phyloP scores from a whole-genome alignment of 2,797 vertebrate genomes.

The Thripadectes ignobilis region DNA sequence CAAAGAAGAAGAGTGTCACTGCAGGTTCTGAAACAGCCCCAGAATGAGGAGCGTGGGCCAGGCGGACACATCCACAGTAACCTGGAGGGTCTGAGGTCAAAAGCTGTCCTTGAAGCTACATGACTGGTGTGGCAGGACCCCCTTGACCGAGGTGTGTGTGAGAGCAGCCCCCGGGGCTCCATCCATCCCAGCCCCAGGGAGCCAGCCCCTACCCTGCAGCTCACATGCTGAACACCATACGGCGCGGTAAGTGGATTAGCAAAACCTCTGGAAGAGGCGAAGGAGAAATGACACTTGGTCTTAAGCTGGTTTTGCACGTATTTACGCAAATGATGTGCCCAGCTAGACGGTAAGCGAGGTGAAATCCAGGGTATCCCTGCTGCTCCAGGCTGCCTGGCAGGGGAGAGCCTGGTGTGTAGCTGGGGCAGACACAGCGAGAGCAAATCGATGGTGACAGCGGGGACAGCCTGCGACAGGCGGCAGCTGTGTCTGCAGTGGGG shows the following conservation, averaged over 20 bases:
- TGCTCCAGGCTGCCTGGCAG: neutral
- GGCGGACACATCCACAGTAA: neutral
- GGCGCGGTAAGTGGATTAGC: conserved; percentile 2
- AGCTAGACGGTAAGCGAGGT: neutral
- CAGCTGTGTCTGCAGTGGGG: neutral
- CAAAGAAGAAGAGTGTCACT: neutral
- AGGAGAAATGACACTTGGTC: neutral
- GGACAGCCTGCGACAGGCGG: neutral
- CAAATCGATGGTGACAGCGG: neutral
- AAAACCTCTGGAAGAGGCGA: neutral
- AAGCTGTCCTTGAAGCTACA: accelerated
- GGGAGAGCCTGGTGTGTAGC: neutral
- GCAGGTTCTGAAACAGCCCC: neutral
- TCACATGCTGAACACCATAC: neutral
- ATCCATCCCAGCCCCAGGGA: accelerated
- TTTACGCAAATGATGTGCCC: neutral
- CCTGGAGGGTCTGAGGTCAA: neutral
- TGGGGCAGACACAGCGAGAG: neutral
- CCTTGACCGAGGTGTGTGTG: neutral
- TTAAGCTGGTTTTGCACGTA: conserved; percentile 8
- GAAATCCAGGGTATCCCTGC: neutral
- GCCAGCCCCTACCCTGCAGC: neutral
- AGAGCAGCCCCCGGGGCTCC: neutral
- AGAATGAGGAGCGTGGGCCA: neutral
- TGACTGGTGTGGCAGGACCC: neutral